Evolutionary conservation across 2,888 invertebrate genomes (phyloP).

Genomic region (Itoplectis maculator): DNA sequence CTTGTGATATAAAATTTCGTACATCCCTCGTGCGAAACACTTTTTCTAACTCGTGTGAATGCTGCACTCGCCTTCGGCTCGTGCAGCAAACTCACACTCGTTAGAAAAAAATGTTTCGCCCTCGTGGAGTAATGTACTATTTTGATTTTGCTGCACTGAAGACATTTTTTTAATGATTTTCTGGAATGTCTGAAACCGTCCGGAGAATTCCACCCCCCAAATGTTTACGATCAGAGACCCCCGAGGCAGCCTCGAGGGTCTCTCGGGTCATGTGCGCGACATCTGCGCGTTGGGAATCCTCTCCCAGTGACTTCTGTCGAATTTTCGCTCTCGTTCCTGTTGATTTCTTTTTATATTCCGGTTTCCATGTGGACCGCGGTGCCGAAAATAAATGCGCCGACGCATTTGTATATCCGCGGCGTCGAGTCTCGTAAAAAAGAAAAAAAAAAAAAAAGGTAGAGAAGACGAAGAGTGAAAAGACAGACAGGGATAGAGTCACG

Average conservation of each 20-base stretch:
- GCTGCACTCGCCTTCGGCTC: too few species aligned
- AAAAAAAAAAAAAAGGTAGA: too few species aligned
- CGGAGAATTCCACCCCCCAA: slow-evolving; percentile 3
- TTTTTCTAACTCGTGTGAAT: too few species aligned
- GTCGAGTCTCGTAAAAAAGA: too few species aligned
- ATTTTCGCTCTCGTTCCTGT: background rate
- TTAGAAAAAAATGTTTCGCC: too few species aligned
- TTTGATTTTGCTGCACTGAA: too few species aligned
- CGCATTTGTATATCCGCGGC: background rate
- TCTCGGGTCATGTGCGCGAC: slow-evolving; percentile 75
- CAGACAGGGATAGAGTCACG: background rate
- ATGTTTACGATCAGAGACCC: slow-evolving; percentile 51
- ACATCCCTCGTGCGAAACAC: too few species aligned
- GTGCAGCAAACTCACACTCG: too few species aligned
- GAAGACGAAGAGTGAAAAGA: background rate
- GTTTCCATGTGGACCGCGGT: slow-evolving; percentile 1
- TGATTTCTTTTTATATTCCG: background rate
- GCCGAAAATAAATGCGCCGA: slow-evolving; percentile 18
- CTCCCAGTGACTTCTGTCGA: slow-evolving; percentile 1
- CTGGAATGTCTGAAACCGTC: too few species aligned
- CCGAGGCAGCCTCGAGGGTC: slow-evolving; percentile 6
- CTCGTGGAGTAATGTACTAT: too few species aligned
- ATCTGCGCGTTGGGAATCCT: slow-evolving; percentile 67
- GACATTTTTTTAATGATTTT: too few species aligned
- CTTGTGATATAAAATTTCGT: too few species aligned